Base-by-base conservation (phyloP, 2,888 invertebrate genomes). In the Chironomus tentans region DNA sequence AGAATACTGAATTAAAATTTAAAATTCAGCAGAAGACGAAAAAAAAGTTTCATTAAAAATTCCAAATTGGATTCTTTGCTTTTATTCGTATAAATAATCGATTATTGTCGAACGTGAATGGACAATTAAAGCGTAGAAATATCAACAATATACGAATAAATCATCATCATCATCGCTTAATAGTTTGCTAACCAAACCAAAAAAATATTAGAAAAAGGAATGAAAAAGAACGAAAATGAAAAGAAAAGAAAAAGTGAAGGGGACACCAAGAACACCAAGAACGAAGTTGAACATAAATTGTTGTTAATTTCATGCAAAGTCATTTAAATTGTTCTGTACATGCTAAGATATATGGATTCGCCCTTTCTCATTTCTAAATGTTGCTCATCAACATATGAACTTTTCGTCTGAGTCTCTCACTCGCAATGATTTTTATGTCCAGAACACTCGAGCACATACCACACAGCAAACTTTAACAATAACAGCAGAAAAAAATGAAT, bases 221-320 rank as follows among this genome's bases (percentile, higher is more conserved):
- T 0, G 12, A 21, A 18, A 24, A 24, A 24, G 24, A 65, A 24
- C n/a, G 65, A 65, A 24, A 18, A 24, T 22, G 65, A 65, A 65
- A 65, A 21, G 24, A 24, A 65, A 24, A 65, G 65, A 65, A 65
- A 56, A 65, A 65, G 65, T 65, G 65, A 24, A 65, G 21, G n/a
- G 65, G 65, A 65, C 65, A 56, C 15, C 56, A 56, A 56, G 50
- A 15, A 56, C 15, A 18, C 56, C 56, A 65, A 65, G 65, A 56
- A 50, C n/a, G 50, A 50, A 21, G 65, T 56, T 56, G 65, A 65
- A 24, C 65, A 65, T 65, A 65, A 65, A 65, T 24, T 65, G 65
- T 65, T 65, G 65, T 65, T 65, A 65, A 65, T 68, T 68, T 68
- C 68, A 68, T 68, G 68, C 68, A 68, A 68, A 68, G 68, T 68